Percentiles rank a stretch among this genome's conserved stretches.
Conservation (phyloP, 1,140 invertebrate species). For the Branchinecta lindahli region DNA sequence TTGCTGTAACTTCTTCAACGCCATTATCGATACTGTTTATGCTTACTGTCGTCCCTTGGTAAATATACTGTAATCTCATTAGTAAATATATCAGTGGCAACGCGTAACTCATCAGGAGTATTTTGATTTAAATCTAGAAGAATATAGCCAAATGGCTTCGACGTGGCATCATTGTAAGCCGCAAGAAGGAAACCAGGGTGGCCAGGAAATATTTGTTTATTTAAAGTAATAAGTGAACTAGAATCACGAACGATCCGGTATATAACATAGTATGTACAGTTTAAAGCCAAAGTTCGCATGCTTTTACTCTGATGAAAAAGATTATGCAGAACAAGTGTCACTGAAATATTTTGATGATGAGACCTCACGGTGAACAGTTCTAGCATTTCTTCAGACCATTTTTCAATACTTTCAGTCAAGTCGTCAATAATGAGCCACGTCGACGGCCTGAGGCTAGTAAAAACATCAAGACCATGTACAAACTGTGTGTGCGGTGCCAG, state of each 20-base stretch:
- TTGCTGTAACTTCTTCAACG: not conserved
- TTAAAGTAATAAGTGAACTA: not conserved
- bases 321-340: not conserved
- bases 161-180: not conserved
- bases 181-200: not conserved
- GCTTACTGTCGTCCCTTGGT: not conserved
- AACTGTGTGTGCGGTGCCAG: too few species aligned
- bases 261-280: not conserved
- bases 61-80: not conserved
- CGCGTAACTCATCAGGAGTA: not conserved
- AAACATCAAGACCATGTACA: too few species aligned
- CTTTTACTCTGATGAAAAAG: slow-evolving; percentile 5
- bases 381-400: too few species aligned
- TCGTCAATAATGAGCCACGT: too few species aligned
- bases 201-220: not conserved
- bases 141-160: not conserved
- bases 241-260: not conserved
- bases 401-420: too few species aligned
- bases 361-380: too few species aligned
- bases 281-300: not conserved
- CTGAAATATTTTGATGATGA: not conserved
- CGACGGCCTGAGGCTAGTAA: too few species aligned
- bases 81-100: not conserved
- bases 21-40: not conserved
- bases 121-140: not conserved